Base-by-base conservation (phyloP, 2,113 vertebrate species). In the Monopterus albus region DNA sequence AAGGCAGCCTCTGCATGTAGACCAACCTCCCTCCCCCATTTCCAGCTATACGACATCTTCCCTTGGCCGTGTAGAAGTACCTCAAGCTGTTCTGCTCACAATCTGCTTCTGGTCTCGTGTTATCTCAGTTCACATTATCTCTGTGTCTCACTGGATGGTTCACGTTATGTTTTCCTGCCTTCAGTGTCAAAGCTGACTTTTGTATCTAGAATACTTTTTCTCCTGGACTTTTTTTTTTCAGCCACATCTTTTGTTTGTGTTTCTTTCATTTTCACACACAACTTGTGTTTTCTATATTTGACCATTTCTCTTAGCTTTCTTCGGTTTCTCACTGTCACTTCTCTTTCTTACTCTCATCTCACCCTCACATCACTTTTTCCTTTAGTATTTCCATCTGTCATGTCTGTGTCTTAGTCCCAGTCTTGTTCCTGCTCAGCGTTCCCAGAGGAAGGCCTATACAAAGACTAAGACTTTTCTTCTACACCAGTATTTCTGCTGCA, bases 81-180 rank as follows among this genome's bases (percentile, higher is more conserved):
- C 82, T 87, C 89, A 90, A 87, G 87, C 88, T 87, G 88, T 83
- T 85, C 76, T 52, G 83, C 67, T 72, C 73, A 49, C 86, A 90
- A 82, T 85, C 88, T 90, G 88, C 79, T 85, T 79, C 66, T 40
- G 73, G 28, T 73, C 78, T 79, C 76, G 79, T 64, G 72, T 72
- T 84, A 69, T 78, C 79, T 80, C 56, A 17, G 51, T 69, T 64
- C 43, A 35, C 73, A 60, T 79, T 51, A 46, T 70, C 71, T 78
- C 59, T 69, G 74, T 78, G 69, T 55, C 60, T 73, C 43, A 14
- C 57, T 76, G 5, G 1, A 56, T 61, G 35, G 20, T 70, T 69
- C 53, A 55, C 58, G 43, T 65, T 14, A 31, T 20, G n/a, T 59
- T 67, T 71, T 57, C 17, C 53, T 52, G 20, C 23, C 36, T 61